These are phyloP conservation scores for Copsychus sechellarum DNA, from an alignment of 2,113 vertebrate species.

Conservation along the genomic window DNA sequence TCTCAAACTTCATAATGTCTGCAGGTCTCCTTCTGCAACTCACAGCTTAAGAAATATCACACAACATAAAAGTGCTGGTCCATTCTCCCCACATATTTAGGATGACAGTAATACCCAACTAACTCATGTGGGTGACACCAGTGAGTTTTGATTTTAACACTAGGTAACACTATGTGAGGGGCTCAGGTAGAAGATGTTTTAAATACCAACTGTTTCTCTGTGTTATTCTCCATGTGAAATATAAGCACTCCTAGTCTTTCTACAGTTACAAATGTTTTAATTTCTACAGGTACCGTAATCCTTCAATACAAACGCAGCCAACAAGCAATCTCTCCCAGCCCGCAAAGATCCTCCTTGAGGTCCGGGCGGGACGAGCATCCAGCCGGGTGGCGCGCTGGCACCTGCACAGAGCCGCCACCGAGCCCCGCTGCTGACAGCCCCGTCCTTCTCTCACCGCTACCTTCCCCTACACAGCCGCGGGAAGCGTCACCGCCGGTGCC, in stretches of 20 bases:
- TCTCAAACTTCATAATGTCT: not conserved
- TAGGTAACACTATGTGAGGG: rapidly evolving
- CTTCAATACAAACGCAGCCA: not conserved
- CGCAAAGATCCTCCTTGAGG: too few species aligned
- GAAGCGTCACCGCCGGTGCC: not conserved
- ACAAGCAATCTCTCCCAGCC: too few species aligned
- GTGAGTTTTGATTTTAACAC: not conserved
- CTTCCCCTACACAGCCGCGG: not conserved
- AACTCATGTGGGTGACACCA: rapidly evolving
- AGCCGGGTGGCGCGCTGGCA: not conserved
- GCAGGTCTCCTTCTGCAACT: not conserved
- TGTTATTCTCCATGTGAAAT: rapidly evolving
- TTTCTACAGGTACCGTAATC: not conserved
- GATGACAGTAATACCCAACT: rapidly evolving
- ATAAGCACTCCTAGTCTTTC: rapidly evolving
- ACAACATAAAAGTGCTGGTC: not conserved
- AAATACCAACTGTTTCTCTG: not conserved
- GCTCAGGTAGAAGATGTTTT: not conserved
- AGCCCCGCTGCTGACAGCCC: not conserved
- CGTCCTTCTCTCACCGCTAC: rapidly evolving
- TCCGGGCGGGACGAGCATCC: not conserved
- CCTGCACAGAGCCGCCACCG: not conserved
- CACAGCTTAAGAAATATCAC: not conserved
- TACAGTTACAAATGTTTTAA: not conserved
- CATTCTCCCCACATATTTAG: not conserved